Conservation (phyloP, 1,140 invertebrate species). For the Sitobion miscanthi region DNA sequence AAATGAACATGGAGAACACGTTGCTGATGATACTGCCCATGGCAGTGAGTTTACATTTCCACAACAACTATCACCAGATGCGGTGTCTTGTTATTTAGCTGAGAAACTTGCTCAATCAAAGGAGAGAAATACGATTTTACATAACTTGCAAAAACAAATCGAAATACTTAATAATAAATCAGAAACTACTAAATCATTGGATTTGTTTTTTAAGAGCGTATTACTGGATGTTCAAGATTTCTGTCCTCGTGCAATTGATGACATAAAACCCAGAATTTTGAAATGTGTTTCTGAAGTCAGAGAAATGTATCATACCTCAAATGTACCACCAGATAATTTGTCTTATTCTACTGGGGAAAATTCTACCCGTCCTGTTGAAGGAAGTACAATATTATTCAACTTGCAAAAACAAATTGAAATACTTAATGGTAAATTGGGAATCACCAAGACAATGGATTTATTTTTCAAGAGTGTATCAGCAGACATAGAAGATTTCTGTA, state of each 20-base stretch:
- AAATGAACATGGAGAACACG: not conserved
- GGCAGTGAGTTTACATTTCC: not conserved
- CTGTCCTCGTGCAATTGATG: not conserved
- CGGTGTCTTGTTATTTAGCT: not conserved
- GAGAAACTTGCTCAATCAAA: not conserved
- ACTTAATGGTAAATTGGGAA: not conserved
- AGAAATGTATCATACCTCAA: not conserved
- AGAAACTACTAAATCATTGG: not conserved
- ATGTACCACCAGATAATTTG: not conserved
- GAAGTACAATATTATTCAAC: not conserved
- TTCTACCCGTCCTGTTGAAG: not conserved
- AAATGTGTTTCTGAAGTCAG: conserved; percentile 8
- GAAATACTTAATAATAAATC: not conserved
- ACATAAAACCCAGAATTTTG: not conserved
- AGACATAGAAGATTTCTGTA: conserved; percentile 3
- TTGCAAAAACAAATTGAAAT: not conserved
- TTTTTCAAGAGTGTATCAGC: conserved; percentile 2
- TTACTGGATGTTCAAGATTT: not conserved
- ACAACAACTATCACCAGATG: not conserved
- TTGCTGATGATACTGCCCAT: not conserved
- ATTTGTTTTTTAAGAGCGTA: conserved; percentile 8
- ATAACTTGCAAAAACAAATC: not conserved
- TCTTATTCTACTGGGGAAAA: not conserved
- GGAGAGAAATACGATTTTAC: not conserved
- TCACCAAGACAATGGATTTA: not conserved